These are phyloP conservation scores for Acromyrmex charruanus DNA, from an alignment of 1,140 invertebrate species.

Conservation along the genomic window DNA sequence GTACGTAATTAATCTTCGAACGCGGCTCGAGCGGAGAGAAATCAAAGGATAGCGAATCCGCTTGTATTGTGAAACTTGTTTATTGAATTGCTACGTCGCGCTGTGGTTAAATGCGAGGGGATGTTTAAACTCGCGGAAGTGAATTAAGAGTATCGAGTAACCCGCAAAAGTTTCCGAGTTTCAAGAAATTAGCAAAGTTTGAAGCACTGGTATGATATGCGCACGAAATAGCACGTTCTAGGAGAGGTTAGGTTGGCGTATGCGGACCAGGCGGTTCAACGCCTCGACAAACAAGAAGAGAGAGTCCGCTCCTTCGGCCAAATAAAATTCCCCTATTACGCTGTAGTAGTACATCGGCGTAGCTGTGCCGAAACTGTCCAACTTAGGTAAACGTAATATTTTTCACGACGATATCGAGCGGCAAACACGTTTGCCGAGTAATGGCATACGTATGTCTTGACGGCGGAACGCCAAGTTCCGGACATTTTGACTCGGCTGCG, in stretches of 20 bases:
- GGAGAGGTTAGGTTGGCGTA: background rate
- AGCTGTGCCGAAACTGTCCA: slow-evolving; percentile 16
- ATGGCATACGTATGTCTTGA: background rate
- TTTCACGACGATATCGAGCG: slow-evolving; percentile 41
- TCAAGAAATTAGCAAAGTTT: slow-evolving; percentile 77
- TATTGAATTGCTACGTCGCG: slow-evolving; percentile 73
- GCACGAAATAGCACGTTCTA: slow-evolving; percentile 35
- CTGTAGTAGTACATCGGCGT: background rate
- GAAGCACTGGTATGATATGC: slow-evolving; percentile 50
- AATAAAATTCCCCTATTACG: slow-evolving; percentile 68
- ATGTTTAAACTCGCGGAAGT: slow-evolving; percentile 76
- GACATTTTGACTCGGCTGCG: background rate
- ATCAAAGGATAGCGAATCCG: slow-evolving; percentile 65
- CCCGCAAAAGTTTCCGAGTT: slow-evolving; percentile 72
- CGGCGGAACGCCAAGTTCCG: background rate
- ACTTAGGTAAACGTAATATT: slow-evolving; percentile 57
- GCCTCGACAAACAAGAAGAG: slow-evolving; percentile 55
- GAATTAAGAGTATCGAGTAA: slow-evolving; percentile 78
- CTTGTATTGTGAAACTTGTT: slow-evolving; percentile 70
- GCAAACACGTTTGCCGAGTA: background rate
- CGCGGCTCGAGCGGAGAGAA: background rate
- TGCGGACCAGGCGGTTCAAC: slow-evolving; percentile 50
- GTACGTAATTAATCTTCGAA: slow-evolving; percentile 56
- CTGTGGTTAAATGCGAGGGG: slow-evolving; percentile 73
- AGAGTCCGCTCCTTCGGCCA: slow-evolving; percentile 27